Conservation (phyloP, 2,888 invertebrate genomes). For the Dione juno region DNA sequence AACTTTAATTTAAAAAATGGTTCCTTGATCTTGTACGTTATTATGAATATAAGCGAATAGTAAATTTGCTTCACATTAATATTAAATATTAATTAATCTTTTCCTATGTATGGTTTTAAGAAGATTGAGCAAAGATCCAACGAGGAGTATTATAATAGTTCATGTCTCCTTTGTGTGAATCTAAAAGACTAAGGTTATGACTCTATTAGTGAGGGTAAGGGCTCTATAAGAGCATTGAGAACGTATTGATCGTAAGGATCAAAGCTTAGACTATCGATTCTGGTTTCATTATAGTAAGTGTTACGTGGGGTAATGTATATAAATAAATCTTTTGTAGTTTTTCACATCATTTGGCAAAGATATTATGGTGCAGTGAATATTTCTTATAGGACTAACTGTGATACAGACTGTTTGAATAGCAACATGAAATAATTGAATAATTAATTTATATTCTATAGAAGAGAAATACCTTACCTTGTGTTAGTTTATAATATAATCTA, state of each 20-base stretch:
- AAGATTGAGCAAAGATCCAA: constrained; percentile 14
- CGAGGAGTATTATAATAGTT: constrained; percentile 35
- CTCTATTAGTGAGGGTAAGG: constrained; percentile 53
- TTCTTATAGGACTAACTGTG: neutral
- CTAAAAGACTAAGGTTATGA: constrained; percentile 53
- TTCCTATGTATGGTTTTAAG: neutral
- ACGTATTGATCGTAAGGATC: constrained; percentile 56
- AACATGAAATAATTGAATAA: too few species aligned
- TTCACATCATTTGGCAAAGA: neutral
- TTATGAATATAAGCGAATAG: too few species aligned
- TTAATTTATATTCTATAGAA: too few species aligned
- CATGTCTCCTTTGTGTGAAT: constrained; percentile 25
- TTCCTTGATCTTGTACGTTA: too few species aligned
- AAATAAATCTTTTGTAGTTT: neutral
- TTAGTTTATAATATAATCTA: too few species aligned
- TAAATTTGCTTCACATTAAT: too few species aligned
- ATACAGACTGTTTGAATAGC: too few species aligned
- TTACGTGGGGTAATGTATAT: neutral
- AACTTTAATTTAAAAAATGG: too few species aligned
- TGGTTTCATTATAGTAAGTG: constrained; percentile 48
- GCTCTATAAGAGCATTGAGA: constrained; percentile 51
- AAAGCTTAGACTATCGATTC: constrained; percentile 45
- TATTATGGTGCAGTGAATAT: neutral
- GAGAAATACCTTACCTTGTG: too few species aligned
- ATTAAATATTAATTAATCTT: neutral